Conservation (phyloP, 2,888 invertebrate genomes). For the Cheilosia soror region DNA sequence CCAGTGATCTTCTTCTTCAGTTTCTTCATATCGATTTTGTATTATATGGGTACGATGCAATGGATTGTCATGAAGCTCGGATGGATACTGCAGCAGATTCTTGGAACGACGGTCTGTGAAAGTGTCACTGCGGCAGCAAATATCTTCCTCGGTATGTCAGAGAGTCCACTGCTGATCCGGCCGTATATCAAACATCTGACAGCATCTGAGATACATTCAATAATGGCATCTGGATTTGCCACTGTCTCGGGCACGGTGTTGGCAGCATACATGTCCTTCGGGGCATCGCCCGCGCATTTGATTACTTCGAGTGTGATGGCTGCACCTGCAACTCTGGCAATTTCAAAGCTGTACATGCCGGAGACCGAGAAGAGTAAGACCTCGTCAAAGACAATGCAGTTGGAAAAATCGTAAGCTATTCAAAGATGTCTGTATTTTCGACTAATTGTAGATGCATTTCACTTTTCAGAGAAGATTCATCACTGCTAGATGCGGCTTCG, state of each 20-base stretch:
- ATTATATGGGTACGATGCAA: conserved; percentile 95
- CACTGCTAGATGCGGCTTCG: conserved; percentile 95
- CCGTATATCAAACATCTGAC: conserved; percentile 94
- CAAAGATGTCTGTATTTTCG: no score
- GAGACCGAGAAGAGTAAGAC: conserved; percentile 93
- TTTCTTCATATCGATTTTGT: conserved; percentile 94
- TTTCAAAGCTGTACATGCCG: conserved; percentile 95
- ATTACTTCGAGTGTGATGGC: conserved; percentile 98
- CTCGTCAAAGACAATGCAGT: conserved; percentile 89
- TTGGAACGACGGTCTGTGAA: conserved; percentile 97
- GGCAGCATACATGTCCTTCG: conserved; percentile 96
- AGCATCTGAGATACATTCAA: conserved; percentile 94
- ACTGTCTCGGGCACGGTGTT: conserved; percentile 97
- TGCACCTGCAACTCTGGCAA: conserved; percentile 96
- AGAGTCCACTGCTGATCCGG: conserved; percentile 94
- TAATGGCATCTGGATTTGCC: conserved; percentile 97
- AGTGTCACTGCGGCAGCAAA: conserved; percentile 96
- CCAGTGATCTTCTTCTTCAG: conserved; percentile 97
- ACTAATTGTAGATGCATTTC: no score
- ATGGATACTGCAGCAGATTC: conserved; percentile 87
- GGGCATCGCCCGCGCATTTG: conserved; percentile 93
- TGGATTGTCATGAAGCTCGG: conserved; percentile 92
- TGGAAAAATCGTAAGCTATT: conserved; percentile 88
- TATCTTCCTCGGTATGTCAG: conserved; percentile 97
- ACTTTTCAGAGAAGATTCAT: conserved; percentile 89